These are phyloP conservation scores for Habropoda laboriosa DNA, from an alignment of 1,140 invertebrate genomes.

Conservation along the genomic window DNA sequence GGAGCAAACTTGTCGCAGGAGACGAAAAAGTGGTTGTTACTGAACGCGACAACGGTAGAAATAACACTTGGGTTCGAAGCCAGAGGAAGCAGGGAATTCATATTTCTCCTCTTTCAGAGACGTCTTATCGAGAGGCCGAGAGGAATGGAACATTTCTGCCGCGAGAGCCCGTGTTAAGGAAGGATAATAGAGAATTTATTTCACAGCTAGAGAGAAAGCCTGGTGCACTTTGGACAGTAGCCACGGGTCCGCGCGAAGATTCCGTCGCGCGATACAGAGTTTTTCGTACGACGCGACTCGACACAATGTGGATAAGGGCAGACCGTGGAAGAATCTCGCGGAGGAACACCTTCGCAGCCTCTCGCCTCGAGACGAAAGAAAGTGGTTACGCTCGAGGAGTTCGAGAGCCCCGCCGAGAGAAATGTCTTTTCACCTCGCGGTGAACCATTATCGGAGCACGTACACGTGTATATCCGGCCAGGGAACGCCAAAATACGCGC, in stretches of 20 bases:
- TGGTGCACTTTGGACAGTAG: slow-evolving; percentile 64
- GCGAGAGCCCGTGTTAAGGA: slow-evolving; percentile 13
- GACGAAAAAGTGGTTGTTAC: too few species aligned
- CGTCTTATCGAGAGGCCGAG: neutral
- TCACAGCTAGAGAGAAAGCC: slow-evolving; percentile 32
- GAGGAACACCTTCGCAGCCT: slow-evolving; percentile 44
- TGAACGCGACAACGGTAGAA: too few species aligned
- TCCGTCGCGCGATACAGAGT: slow-evolving; percentile 68
- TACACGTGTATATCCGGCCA: neutral
- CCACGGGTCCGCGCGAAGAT: slow-evolving; percentile 63
- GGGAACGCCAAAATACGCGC: neutral
- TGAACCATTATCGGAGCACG: slow-evolving; percentile 29
- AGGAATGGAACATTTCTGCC: slow-evolving; percentile 36
- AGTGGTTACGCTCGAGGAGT: slow-evolving; percentile 50
- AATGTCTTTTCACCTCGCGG: neutral
- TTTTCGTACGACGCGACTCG: slow-evolving; percentile 72
- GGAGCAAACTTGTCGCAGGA: too few species aligned
- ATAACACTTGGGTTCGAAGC: too few species aligned
- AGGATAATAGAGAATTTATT: slow-evolving; percentile 52
- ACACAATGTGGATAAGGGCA: slow-evolving; percentile 63
- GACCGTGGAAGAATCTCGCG: slow-evolving; percentile 38
- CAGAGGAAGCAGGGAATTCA: neutral
- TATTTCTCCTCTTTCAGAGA: slow-evolving; percentile 1
- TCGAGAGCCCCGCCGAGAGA: slow-evolving; percentile 12
- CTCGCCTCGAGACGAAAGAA: slow-evolving; percentile 54